Conservation (phyloP, 2,113 vertebrate species). For the Amphiprion percula region DNA sequence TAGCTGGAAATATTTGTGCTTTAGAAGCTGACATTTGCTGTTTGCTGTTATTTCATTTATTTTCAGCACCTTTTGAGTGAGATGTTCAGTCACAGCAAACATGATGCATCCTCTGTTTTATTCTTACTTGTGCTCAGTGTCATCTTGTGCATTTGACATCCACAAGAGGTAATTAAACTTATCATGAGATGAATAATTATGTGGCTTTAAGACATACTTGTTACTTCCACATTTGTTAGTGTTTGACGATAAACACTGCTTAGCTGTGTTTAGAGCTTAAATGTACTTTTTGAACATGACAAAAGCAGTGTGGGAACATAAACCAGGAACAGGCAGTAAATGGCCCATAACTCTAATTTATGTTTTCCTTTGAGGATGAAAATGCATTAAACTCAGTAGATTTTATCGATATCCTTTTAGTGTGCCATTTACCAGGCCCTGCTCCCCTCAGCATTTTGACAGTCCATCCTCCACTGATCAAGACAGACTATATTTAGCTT, state of each 20-base stretch:
- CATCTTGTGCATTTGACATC: neutral
- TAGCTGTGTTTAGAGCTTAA: neutral
- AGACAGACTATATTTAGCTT: conserved; percentile 64
- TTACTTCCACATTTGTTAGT: neutral
- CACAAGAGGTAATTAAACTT: neutral
- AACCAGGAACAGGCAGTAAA: neutral
- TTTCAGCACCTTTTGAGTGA: neutral
- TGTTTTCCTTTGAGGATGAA: conserved; percentile 36
- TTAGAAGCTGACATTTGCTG: neutral
- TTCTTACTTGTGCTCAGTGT: neutral
- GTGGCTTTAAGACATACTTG: neutral
- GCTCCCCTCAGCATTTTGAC: conserved; percentile 42
- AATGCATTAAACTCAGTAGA: conserved; percentile 20
- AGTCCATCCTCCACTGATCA: conserved; percentile 46
- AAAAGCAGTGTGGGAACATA: conserved; percentile 6
- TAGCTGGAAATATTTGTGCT: neutral
- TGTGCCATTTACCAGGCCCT: conserved; percentile 22
- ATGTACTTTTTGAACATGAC: neutral
- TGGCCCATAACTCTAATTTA: conserved; percentile 9
- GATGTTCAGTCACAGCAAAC: conserved; percentile 2
- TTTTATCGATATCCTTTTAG: conserved; percentile 51
- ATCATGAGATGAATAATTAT: neutral
- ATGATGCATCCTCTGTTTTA: conserved; percentile 5
- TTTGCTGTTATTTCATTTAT: neutral
- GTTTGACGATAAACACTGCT: neutral